Evolutionary conservation across 1,140 invertebrate genomes (phyloP).

Genomic region (Dolichoris vasculosae): DNA sequence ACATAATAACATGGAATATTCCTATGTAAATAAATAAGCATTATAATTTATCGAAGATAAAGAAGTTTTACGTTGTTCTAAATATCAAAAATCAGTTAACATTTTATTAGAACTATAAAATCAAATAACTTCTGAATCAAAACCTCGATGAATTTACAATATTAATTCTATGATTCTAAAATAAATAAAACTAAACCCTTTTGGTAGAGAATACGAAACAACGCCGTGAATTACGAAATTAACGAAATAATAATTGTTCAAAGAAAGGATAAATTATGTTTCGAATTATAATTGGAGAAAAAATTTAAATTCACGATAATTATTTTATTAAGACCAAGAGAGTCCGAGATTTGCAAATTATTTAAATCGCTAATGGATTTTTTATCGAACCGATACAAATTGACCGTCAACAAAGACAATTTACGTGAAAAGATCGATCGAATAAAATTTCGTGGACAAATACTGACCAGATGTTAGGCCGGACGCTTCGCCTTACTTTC

Average conservation of each 20-base stretch:
- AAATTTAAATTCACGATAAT: neutral
- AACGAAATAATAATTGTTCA: neutral
- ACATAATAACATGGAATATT: too few relatives aligned
- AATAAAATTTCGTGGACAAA: slow-evolving; percentile 45
- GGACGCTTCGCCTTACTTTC: slow-evolving; percentile 25
- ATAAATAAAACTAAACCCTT: too few relatives aligned
- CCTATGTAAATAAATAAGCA: too few relatives aligned
- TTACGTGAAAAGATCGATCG: slow-evolving; percentile 24
- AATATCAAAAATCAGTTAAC: too few relatives aligned
- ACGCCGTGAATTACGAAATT: neutral
- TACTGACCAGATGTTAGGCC: slow-evolving; percentile 25
- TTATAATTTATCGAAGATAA: neutral
- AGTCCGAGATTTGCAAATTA: neutral
- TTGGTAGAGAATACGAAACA: too few relatives aligned
- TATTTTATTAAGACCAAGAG: neutral
- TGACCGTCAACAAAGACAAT: slow-evolving; percentile 34
- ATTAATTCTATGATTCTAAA: too few relatives aligned
- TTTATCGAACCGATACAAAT: slow-evolving; percentile 41
- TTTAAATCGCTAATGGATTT: slow-evolving; percentile 22
- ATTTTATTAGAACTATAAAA: neutral
- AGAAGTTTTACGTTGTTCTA: too few relatives aligned
- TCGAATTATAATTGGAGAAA: neutral
- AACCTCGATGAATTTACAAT: too few relatives aligned
- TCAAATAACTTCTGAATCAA: neutral
- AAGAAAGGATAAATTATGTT: neutral